Base-by-base conservation (phyloP, 2,888 invertebrate species). In the Phania funesta region DNA sequence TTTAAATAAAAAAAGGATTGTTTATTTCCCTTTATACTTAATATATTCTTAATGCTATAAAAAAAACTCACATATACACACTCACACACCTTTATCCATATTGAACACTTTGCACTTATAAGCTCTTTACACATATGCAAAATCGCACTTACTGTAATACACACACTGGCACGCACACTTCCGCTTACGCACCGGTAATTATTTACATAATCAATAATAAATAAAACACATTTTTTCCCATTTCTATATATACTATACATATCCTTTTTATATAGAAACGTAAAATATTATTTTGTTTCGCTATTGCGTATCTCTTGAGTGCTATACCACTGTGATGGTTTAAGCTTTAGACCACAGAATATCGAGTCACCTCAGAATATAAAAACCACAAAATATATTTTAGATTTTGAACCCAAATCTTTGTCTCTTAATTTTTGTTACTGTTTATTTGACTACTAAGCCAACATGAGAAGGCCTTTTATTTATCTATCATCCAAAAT, bases 321-420 rank as follows among this genome's bases (percentile, higher is more conserved):
- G n/a, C 54, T 52, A 9, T 29, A 41, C 44, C 65, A 50, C 11
- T n/a, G 5, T 22, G 11, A 50, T 20, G 22, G 35, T 65, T 50
- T 54, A 7, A 29, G 26, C 5, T 24, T 18, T 26, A n/a, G 16
- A 13, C n/a, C 20, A 20, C 8, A 8, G n/a, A 35, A 32, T 16
- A 35, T 38, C 18, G 38, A 35, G 38, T 48, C 48, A 58, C 71
- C 48, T 71, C 60, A 26, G 1, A 26, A 18, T 26, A 22, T 26
- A 26, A 35, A 58, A 41, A 44, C 38, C 35, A 48, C 60, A 71
- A 60, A 50, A 71, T 60, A 20, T 48, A 38, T 38, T 35, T 70
- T 46, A 58, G 24, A 24, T 38, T 46, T 58, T 35, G 35, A 24
- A 48, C 26, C 11, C 35, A 48, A 48, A 58, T 58, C 38, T 60